Conservation (phyloP, 1,140 invertebrate species). For the Tyrophagus putrescentiae region DNA sequence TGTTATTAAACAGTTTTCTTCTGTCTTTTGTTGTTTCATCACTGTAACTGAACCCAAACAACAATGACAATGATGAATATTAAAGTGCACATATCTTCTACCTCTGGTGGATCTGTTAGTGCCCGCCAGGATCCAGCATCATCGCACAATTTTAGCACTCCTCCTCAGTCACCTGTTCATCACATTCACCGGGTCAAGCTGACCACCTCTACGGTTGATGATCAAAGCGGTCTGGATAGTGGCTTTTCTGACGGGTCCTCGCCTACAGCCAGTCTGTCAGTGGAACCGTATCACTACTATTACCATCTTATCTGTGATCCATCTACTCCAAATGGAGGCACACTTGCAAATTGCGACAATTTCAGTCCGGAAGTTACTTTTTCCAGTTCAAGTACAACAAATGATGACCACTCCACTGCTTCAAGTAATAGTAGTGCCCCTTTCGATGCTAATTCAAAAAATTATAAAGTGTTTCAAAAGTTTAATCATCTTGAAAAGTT, state of each 20-base stretch:
- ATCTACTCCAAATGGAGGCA: too few relatives aligned
- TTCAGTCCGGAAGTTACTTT: too few relatives aligned
- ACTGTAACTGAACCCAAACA: not conserved
- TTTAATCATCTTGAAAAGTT: too few relatives aligned
- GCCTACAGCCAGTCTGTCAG: not conserved
- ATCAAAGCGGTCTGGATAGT: not conserved
- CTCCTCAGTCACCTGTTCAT: not conserved
- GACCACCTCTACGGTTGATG: not conserved
- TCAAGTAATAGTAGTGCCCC: too few relatives aligned
- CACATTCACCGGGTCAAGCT: not conserved
- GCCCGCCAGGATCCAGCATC: not conserved
- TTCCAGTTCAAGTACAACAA: too few relatives aligned
- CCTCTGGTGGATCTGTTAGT: not conserved
- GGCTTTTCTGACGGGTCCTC: not conserved
- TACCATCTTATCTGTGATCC: constrained; percentile 2
- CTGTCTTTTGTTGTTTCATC: too few relatives aligned
- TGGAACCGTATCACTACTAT: not conserved
- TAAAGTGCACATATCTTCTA: constrained; percentile 6
- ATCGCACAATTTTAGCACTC: not conserved
- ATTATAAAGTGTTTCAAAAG: too few relatives aligned
- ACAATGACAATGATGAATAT: constrained; percentile 3
- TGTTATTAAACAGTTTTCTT: not conserved
- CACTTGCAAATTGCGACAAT: too few relatives aligned
- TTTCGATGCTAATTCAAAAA: too few relatives aligned
- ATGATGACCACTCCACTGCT: too few relatives aligned